These are phyloP conservation scores for Sphaerophoria taeniata DNA, from an alignment of 2,888 invertebrate species.

Conservation along the genomic window DNA sequence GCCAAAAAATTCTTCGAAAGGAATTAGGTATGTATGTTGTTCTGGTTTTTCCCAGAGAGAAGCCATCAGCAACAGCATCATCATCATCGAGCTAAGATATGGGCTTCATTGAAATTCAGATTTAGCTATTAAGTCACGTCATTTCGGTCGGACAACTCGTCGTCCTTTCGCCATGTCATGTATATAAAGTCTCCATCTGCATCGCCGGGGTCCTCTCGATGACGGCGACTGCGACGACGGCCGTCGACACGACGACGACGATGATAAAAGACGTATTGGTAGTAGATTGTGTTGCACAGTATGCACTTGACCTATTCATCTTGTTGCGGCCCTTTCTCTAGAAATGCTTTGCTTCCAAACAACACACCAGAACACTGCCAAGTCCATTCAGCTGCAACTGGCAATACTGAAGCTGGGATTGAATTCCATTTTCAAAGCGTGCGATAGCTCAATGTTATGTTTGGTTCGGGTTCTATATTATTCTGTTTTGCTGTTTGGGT, in stretches of 20 bases:
- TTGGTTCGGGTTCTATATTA: constrained; percentile 32
- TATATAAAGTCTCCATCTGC: constrained; percentile 32
- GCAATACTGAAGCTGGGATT: constrained; percentile 38
- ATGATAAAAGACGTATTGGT: neutral
- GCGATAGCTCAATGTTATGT: constrained; percentile 25
- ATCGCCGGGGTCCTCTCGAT: constrained; percentile 16
- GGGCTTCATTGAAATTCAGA: constrained; percentile 68
- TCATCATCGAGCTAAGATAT: constrained; percentile 37
- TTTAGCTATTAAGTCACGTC: constrained; percentile 71
- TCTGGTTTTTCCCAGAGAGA: constrained; percentile 13
- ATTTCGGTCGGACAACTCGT: constrained; percentile 41
- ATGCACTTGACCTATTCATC: constrained; percentile 72
- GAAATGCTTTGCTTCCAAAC: constrained; percentile 32
- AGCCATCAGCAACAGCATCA: neutral
- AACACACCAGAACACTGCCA: constrained; percentile 1
- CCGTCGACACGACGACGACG: neutral
- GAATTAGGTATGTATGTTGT: neutral
- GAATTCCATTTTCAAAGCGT: constrained; percentile 49
- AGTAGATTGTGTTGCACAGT: constrained; percentile 41
- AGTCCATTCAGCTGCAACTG: constrained; percentile 38
- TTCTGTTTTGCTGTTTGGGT: constrained; percentile 52
- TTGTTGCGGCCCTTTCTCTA: constrained; percentile 66
- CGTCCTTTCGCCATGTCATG: constrained; percentile 72
- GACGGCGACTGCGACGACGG: neutral
- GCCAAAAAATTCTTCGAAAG: constrained; percentile 30